Base-by-base conservation (phyloP, 2,113 vertebrate genomes). In the Corythornis vintsioides region DNA sequence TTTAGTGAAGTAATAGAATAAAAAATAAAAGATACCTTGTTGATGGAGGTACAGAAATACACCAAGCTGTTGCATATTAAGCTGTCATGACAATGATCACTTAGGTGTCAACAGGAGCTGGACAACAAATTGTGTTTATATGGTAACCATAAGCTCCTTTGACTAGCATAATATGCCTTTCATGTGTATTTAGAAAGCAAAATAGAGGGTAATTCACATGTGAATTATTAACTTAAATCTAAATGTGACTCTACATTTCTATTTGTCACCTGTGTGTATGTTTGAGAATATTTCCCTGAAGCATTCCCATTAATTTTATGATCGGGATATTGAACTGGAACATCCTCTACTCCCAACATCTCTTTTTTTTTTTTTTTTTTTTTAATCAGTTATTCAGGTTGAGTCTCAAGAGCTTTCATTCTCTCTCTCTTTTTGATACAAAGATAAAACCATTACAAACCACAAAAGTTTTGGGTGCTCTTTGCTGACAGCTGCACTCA, bases 341-440 rank as follows among this genome's bases (percentile, higher is more conserved):
- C 28, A 59, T 2, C 5, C 5, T 3, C 9, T 0, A 3, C 18
- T 60, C 19, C 33, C 17, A 12, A 38, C 0, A 0, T 29, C 21
- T 60, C 5, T 25, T 56, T 80, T 76, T 72, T 75, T 12, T 16
- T 38, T 38, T 35, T 35, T 35, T 35, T 35, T 35, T 35, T 35
- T 35, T 38, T 38, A 55, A 78, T 28, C 17, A 71, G 13, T 52
- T 86, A 35, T 67, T 83, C 40, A 38, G 8, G 75, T 40, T 40
- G 9, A 66, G 9, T 31, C 12, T 80, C 35, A 57, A 33, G 22
- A 79, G 11, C 33, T 87, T 85, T 84, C 7, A 57, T 40, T 78
- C 2, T 47, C 8, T 81, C 25, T 60, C 7, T 76, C 3, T 56
- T 56, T 76, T n/a, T 66, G 9, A 22, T 71, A 59, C 50, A 47